Conservation (phyloP, 1,140 invertebrate genomes). For the Diorhabda carinulata region DNA sequence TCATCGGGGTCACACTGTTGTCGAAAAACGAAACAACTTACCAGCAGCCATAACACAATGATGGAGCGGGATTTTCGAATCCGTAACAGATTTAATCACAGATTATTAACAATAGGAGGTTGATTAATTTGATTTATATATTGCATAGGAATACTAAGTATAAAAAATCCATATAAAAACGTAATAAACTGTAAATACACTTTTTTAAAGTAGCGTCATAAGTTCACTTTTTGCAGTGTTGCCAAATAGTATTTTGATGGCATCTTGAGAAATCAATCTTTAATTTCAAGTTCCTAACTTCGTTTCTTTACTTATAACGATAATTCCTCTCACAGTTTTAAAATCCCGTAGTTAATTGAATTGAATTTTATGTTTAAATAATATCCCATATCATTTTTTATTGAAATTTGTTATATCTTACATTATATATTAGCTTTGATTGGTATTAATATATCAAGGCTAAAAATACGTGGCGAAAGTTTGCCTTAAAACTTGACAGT, state of each 20-base stretch:
- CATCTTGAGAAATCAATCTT: not conserved
- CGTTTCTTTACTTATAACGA: too few species aligned
- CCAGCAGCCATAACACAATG: slow-evolving; percentile 46
- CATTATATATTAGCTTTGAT: too few species aligned
- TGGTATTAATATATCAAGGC: too few species aligned
- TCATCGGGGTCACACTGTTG: slow-evolving; percentile 44
- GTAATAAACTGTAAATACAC: not conserved
- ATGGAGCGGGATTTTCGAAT: slow-evolving; percentile 40
- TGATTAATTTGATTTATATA: not conserved
- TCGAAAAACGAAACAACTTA: slow-evolving; percentile 43
- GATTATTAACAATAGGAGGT: not conserved
- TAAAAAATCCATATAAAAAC: not conserved
- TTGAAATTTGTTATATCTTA: too few species aligned
- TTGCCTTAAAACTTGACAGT: too few species aligned
- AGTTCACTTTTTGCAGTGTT: slow-evolving; percentile 2
- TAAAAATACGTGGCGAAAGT: too few species aligned
- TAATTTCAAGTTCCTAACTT: not conserved
- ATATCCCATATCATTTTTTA: too few species aligned
- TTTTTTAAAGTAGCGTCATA: slow-evolving; percentile 2
- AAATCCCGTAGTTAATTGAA: too few species aligned
- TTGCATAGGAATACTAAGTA: not conserved
- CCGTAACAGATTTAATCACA: not conserved
- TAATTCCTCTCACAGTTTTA: too few species aligned
- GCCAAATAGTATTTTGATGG: not conserved
- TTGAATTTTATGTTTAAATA: too few species aligned